Evolutionary conservation across 2,797 vertebrate species (phyloP), one percentile per base, ranked within the genome.

Genomic region (Hemitrygon akajei): DNA sequence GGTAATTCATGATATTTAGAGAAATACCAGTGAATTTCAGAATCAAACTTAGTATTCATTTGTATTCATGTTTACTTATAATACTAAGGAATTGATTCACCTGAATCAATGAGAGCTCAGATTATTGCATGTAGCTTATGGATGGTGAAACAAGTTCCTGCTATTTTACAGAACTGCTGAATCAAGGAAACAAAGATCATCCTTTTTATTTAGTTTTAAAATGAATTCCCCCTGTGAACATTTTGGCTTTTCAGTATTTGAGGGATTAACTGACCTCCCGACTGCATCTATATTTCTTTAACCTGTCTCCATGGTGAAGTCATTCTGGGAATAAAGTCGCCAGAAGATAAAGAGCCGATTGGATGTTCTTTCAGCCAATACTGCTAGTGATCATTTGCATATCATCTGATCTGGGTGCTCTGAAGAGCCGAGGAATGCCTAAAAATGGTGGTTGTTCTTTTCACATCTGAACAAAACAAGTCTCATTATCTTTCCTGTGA

Each of bases 221-320:
- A 97, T 97, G 95, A 98, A 97, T 97, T 97, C 95, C 95, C 95
- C 75, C 94, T 94, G 94, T 97, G 97, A 96, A 96, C 96, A 94
- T 96, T 96, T 97, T 95, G 96, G 97, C 96, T 97, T 96, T 96
- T 94, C 95, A 81, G 94, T 95, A 95, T 97, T 95, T 95, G 95
- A 96, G 95, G 96, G 97, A 97, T 98, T 98, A 97, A 97, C 76
- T 96, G 97, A 97, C 97, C 97, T 96, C 95, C 95, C 95, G 95
- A 95, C 95, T 93, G 94, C 93, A 82, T 86, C 95, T 94, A 95
- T 56, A 96, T 94, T 96, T 93, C 94, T 91, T 81, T 7, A 84
- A 93, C 40, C 93, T 94, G 95, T 96, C 95, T 95, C 96, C 96
- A 95, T 95, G 95, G 95, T 95, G 95, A 95, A 94, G 94, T 94